Evolutionary conservation across 2,113 vertebrate species (phyloP).

Genomic region (Nesoenas mayeri): DNA sequence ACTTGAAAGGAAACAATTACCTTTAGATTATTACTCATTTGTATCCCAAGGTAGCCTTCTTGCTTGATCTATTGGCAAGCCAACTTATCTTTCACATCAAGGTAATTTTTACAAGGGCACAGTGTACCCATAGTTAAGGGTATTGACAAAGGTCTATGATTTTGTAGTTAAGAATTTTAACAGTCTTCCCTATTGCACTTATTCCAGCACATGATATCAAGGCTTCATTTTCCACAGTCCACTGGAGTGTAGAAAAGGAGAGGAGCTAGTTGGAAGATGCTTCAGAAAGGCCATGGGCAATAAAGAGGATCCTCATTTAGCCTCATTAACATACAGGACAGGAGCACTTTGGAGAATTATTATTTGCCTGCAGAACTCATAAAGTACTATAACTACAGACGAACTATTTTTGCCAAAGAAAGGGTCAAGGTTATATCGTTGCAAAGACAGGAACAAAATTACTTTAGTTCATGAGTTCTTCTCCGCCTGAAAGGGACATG

Average conservation of each 20-base stretch:
- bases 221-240: conserved; percentile 58
- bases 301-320: conserved; percentile 55
- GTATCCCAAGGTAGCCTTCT: not conserved
- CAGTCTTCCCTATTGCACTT: not conserved
- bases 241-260: conserved; percentile 40
- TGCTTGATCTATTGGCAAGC: not conserved
- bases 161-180: conserved; percentile 29
- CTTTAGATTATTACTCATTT: conserved; percentile 27
- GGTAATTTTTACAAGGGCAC: conserved; percentile 34
- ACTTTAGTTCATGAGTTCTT: not conserved
- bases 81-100: not conserved
- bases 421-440: not conserved
- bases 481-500: not conserved
- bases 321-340: conserved; percentile 38
- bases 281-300: conserved; percentile 19
- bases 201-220: not conserved
- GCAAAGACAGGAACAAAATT: not conserved
- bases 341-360: conserved; percentile 23
- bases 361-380: conserved; percentile 41
- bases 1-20: conserved; percentile 43
- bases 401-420: conserved; percentile 24
- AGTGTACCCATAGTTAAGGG: not conserved
- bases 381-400: not conserved
- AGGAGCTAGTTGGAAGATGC: conserved; percentile 20
- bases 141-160: not conserved